Evolutionary conservation across 2,797 vertebrate species (phyloP).

Genomic region (Chromobotia macracanthus): DNA sequence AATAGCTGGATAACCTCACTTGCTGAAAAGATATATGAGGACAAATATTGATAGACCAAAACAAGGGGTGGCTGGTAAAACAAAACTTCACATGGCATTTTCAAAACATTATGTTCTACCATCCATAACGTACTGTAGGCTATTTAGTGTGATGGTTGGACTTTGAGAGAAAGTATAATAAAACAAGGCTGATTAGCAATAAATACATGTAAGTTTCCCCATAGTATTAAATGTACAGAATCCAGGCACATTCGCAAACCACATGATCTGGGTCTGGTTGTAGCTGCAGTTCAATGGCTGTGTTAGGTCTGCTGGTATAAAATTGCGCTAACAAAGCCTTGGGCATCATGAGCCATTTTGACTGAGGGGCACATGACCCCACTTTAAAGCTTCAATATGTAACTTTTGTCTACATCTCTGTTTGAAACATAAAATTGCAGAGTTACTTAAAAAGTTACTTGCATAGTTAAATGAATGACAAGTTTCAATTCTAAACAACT

Average conservation of each 20-base stretch:
- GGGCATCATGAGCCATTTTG: too few species aligned
- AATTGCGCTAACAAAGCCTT: background rate
- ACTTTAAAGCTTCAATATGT: too few species aligned
- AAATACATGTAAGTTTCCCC: background rate
- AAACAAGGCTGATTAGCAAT: background rate
- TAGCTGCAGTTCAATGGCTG: background rate
- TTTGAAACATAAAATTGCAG: too few species aligned
- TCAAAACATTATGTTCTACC: slow-evolving; percentile 8
- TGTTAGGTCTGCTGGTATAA: background rate
- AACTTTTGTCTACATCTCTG: too few species aligned
- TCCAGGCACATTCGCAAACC: background rate
- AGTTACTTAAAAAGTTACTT: too few species aligned
- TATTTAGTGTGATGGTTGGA: background rate
- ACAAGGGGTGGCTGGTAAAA: slow-evolving; percentile 47
- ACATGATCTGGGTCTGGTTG: background rate
- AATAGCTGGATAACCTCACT: slow-evolving; percentile 47
- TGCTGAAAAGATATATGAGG: slow-evolving; percentile 41
- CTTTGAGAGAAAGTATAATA: background rate
- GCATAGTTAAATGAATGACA: too few species aligned
- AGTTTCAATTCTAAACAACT: too few species aligned
- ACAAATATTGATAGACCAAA: slow-evolving; percentile 55
- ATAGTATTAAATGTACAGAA: background rate
- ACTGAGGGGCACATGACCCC: too few species aligned
- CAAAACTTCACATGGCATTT: slow-evolving; percentile 12
- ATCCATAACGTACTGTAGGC: background rate